These are phyloP conservation scores for Criorhina ranunculi DNA, from an alignment of 2,888 invertebrate genomes.

Conservation along the genomic window DNA sequence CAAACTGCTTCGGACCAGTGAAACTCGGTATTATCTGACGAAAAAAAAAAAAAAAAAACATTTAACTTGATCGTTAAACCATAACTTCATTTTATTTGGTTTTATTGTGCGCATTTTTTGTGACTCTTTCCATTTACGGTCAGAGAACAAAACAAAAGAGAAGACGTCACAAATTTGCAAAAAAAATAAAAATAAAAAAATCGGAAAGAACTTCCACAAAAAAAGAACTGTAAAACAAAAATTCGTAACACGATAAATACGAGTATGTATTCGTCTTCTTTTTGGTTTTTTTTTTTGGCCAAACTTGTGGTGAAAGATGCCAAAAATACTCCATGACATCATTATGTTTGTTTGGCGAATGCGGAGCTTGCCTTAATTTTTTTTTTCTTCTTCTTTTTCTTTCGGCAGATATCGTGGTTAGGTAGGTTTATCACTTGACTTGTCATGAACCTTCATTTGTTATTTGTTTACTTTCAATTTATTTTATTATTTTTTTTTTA, in stretches of 20 bases:
- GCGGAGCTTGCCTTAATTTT: conserved; percentile 58
- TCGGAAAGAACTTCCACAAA: not conserved
- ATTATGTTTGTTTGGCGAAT: conserved; percentile 58
- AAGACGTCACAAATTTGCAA: conserved; percentile 53
- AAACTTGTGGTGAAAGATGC: conserved; percentile 61
- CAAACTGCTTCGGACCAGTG: conserved; percentile 56
- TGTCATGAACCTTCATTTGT: not conserved
- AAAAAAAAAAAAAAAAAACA: conserved; percentile 41
- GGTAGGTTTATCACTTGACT: conserved; percentile 5
- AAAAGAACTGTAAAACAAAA: conserved; percentile 10
- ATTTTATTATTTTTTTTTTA: conserved; percentile 11
- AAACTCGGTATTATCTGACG: conserved; percentile 38
- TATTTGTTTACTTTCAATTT: conserved; percentile 17
- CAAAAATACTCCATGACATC: conserved; percentile 75
- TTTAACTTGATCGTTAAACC: conserved; percentile 59
- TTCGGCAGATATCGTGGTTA: conserved; percentile 5
- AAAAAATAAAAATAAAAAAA: conserved; percentile 12
- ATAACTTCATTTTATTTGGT: conserved; percentile 30
- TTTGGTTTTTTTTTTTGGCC: conserved; percentile 8
- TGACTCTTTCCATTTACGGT: conserved; percentile 28
- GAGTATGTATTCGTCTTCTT: no score
- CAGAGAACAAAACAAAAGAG: conserved; percentile 40
- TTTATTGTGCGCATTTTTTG: conserved; percentile 5
- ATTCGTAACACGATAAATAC: conserved; percentile 38
- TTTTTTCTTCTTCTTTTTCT: conserved; percentile 17